These are phyloP conservation scores for Lagocephalus sceleratus DNA, from an alignment of 2,797 vertebrate genomes.

Conservation along the genomic window DNA sequence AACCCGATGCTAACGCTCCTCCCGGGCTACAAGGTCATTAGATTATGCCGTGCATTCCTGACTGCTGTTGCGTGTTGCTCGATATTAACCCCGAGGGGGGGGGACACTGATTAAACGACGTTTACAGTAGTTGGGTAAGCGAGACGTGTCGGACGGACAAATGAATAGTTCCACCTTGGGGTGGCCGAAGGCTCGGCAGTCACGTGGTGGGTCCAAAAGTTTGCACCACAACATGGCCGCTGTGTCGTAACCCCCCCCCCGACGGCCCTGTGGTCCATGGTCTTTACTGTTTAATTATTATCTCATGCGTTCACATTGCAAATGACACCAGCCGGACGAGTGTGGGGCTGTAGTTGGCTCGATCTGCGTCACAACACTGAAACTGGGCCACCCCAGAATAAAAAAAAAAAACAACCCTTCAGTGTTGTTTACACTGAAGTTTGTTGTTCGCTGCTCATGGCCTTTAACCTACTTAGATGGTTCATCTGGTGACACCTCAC, in stretches of 20 bases:
- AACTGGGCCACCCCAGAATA: no score
- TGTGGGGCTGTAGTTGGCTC: neutral
- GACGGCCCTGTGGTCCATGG: accelerated
- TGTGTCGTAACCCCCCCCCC: neutral
- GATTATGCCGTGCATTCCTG: neutral
- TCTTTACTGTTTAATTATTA: slow-evolving; percentile 5
- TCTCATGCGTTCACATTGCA: neutral
- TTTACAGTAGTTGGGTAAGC: slow-evolving; percentile 20
- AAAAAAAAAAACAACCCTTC: no score
- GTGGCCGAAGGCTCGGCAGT: slow-evolving; percentile 54
- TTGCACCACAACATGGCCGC: neutral
- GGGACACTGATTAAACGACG: slow-evolving; percentile 17
- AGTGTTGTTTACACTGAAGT: slow-evolving; percentile 23
- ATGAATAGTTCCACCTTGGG: slow-evolving; percentile 48
- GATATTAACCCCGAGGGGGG: no score
- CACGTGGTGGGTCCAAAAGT: slow-evolving; percentile 39
- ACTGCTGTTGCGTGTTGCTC: no score
- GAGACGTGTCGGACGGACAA: slow-evolving; percentile 57
- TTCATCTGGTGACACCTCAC: slow-evolving; percentile 2
- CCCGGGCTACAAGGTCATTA: slow-evolving; percentile 47
- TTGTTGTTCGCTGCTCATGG: slow-evolving; percentile 17
- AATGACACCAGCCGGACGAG: slow-evolving; percentile 11
- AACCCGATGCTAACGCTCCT: slow-evolving; percentile 32
- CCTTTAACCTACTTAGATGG: slow-evolving; percentile 44
- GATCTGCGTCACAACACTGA: slow-evolving; percentile 24